These are phyloP conservation scores for Cheilosia vernalis DNA, from an alignment of 2,888 invertebrate genomes.

Conservation along the genomic window DNA sequence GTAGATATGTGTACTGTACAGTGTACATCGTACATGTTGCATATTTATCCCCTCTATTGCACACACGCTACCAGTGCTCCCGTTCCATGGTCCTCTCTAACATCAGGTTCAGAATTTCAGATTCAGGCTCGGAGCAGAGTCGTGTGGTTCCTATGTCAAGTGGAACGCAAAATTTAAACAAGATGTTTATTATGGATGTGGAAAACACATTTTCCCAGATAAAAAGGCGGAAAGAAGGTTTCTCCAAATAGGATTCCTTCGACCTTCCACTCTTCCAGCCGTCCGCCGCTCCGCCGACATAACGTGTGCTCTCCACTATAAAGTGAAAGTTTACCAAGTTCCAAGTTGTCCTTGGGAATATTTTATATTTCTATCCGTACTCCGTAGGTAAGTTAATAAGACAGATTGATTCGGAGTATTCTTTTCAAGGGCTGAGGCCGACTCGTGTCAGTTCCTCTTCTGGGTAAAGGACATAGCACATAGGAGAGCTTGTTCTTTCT, in stretches of 20 bases:
- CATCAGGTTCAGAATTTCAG: constrained; percentile 10
- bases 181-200: constrained; percentile 62
- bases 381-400: constrained; percentile 36
- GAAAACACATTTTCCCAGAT: constrained; percentile 54
- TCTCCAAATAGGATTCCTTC: constrained; percentile 19
- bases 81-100: constrained; percentile 3
- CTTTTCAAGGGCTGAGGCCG: constrained; percentile 16
- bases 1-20: neutral
- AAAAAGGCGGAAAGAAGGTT: constrained; percentile 50
- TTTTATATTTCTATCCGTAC: constrained; percentile 21
- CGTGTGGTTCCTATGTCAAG: constrained; percentile 47
- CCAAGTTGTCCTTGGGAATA: neutral
- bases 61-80: neutral
- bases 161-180: constrained; percentile 60
- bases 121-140: constrained; percentile 19
- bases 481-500: neutral
- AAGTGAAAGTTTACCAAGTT: constrained; percentile 52
- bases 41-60: neutral
- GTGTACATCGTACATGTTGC: too few species aligned
- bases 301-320: neutral
- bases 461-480: neutral
- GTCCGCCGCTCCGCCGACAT: neutral
- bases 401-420: constrained; percentile 48
- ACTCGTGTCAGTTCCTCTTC: neutral
- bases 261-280: neutral